These are phyloP conservation scores for Euthynnus affinis DNA, from an alignment of 2,797 vertebrate genomes.

Conservation along the genomic window DNA sequence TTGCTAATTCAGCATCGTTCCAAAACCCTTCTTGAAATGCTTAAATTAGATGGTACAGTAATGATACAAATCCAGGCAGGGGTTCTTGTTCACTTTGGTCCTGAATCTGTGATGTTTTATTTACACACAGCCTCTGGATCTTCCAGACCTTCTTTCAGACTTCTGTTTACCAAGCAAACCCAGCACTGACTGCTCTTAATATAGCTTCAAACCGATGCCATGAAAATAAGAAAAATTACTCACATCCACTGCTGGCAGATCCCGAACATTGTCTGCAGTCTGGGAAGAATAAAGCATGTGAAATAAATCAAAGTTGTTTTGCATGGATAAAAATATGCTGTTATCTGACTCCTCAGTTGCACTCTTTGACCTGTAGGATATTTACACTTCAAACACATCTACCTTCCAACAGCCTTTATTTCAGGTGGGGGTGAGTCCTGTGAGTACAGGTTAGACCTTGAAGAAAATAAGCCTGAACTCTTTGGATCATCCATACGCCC, in stretches of 20 bases:
- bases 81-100: neutral
- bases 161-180: conserved; percentile 38
- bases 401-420: conserved; percentile 45
- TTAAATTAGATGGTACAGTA: neutral
- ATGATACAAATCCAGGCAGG: neutral
- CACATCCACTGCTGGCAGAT: conserved; percentile 46
- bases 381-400: conserved; percentile 79
- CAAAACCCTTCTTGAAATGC: neutral
- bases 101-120: conserved; percentile 30
- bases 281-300: conserved; percentile 58
- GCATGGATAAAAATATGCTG: conserved; percentile 61
- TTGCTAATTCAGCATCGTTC: conserved; percentile 17
- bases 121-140: conserved; percentile 17
- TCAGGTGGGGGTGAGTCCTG: conserved; percentile 41
- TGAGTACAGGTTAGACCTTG: conserved; percentile 50
- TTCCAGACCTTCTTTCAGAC: conserved; percentile 7
- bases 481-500: conserved; percentile 51
- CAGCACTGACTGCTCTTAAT: conserved; percentile 32
- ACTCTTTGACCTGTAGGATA: conserved; percentile 72
- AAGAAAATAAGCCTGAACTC: conserved; percentile 51
- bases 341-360: conserved; percentile 59
- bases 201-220: conserved; percentile 49
- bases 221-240: conserved; percentile 52
- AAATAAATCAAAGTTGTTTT: conserved; percentile 64
- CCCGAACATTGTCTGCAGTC: conserved; percentile 55